Evolutionary conservation across 2,888 invertebrate species (phyloP).

Genomic region (Caenorhabditis doughertyi): DNA sequence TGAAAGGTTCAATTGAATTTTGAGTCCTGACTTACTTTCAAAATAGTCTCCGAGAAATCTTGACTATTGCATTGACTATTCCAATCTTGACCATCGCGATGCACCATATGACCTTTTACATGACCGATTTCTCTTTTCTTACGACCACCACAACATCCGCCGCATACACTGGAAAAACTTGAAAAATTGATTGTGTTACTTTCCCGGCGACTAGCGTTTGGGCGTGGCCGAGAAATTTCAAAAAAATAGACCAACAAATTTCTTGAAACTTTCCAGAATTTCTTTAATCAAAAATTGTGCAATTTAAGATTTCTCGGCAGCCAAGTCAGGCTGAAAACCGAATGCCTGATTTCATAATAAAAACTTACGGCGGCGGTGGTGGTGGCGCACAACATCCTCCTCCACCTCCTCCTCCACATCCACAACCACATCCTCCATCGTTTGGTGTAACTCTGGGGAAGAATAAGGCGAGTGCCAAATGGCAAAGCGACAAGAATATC

Average conservation of each 20-base stretch:
- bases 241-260: not conserved
- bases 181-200: not conserved
- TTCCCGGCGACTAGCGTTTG: not conserved
- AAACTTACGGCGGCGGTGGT: conserved; percentile 53
- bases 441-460: conserved; percentile 50
- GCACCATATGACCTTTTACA: conserved; percentile 52
- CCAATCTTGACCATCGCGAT: conserved; percentile 40
- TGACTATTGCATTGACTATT: conserved; percentile 59
- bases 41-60: conserved; percentile 56
- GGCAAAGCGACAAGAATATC: conserved; percentile 14
- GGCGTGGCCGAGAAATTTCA: no score
- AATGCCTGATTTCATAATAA: no score
- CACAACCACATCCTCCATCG: conserved; percentile 46
- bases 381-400: conserved; percentile 56
- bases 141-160: conserved; percentile 56
- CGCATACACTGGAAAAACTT: conserved; percentile 31
- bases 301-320: no score
- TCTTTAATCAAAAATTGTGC: no score
- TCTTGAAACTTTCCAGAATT: no score
- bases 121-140: conserved; percentile 62
- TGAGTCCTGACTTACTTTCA: conserved; percentile 11
- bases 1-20: no score
- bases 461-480: conserved; percentile 36
- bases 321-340: no score
- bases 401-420: conserved; percentile 57